A percentile compares a stretch with the other conserved stretches of the same genome.
Evolutionary conservation across 1,140 invertebrate species (phyloP).

Genomic region (Yoshiicerus persimilis): DNA sequence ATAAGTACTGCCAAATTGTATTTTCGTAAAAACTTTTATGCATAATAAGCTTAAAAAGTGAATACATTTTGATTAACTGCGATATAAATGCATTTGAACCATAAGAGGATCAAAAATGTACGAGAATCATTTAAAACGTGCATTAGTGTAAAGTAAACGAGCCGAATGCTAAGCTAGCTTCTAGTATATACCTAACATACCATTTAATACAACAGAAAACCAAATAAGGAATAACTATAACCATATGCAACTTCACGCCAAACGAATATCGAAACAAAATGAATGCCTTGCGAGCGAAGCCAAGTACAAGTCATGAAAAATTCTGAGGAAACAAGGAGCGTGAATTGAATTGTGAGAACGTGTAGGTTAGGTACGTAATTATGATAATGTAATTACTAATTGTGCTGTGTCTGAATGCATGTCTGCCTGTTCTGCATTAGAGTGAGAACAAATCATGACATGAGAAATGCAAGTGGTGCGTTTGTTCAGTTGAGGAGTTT

Average conservation of each 20-base stretch:
- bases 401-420: background rate
- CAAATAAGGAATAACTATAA: background rate
- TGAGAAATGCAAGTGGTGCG: background rate
- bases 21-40: background rate
- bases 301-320: background rate
- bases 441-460: background rate
- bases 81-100: background rate
- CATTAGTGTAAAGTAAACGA: too few relatives aligned
- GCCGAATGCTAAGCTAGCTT: too few relatives aligned
- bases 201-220: background rate
- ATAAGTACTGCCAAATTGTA: background rate
- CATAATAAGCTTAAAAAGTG: background rate
- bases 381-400: background rate
- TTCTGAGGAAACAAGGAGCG: background rate
- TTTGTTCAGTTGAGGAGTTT: background rate
- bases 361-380: background rate
- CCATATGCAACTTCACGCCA: background rate
- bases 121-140: background rate
- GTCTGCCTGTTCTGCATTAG: background rate
- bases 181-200: background rate
- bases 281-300: background rate
- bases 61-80: background rate
- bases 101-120: background rate
- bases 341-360: background rate
- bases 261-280: background rate